Percentiles rank a stretch among this genome's conserved stretches.
Conservation (phyloP, 2,888 invertebrate genomes). For the Dicranocentrus wangi region DNA sequence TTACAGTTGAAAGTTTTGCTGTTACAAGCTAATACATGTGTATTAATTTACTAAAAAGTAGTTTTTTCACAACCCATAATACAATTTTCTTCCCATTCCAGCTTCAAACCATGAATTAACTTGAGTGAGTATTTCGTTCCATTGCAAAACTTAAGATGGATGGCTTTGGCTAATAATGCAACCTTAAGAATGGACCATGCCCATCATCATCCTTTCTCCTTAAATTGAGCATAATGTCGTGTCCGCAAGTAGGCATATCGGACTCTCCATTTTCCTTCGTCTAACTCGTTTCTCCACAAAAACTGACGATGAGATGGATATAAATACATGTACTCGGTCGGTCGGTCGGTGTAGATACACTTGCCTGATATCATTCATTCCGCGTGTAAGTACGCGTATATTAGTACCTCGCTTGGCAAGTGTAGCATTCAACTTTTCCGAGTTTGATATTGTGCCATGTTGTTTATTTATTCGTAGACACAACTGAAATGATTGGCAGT, state of each 20-base stretch:
- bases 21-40: slow-evolving; percentile 12
- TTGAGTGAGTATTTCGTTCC: neutral
- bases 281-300: slow-evolving; percentile 10
- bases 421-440: neutral
- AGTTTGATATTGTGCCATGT: slow-evolving; percentile 15
- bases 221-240: neutral
- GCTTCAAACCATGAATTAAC: neutral
- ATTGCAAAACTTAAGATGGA: neutral
- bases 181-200: neutral
- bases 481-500: slow-evolving; percentile 32
- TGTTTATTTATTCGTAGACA: slow-evolving; percentile 24
- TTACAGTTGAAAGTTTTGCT: slow-evolving; percentile 25
- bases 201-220: neutral
- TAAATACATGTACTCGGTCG: neutral
- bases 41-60: slow-evolving; percentile 30
- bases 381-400: neutral
- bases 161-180: neutral
- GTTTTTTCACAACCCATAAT: slow-evolving; percentile 24
- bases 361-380: slow-evolving; percentile 44
- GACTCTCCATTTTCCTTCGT: no score
- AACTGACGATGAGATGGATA: slow-evolving; percentile 9
- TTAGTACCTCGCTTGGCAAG: neutral
- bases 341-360: no score
- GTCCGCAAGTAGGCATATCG: no score
- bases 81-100: slow-evolving; percentile 1